Base-by-base conservation (phyloP, 1,140 invertebrate genomes). In the Rhynchophorus ferrugineus region DNA sequence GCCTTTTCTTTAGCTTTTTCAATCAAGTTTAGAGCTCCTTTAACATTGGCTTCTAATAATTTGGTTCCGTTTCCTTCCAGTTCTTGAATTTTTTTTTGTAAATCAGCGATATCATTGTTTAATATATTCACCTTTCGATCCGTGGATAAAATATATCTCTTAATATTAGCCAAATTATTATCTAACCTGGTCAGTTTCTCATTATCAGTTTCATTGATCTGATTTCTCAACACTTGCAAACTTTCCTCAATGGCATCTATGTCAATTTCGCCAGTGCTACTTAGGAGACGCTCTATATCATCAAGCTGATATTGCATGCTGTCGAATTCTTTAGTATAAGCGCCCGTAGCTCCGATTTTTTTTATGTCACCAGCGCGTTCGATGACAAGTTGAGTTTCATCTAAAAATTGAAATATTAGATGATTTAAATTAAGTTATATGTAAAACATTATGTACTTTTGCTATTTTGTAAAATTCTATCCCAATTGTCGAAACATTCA, bases 401-500 rank as follows among this genome's bases (percentile, higher is more conserved):
- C 80, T 65, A 77, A 69, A 58, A 81, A 41, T 39, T 19, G 24
- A 13, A 1, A 53, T 5, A 39, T 36, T 24, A 44, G 14, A 24
- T 13, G 18, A 44, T 44, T 45, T 18, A 14, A 42, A 18, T 9
- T 8, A 34, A 35, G 13, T 20, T 21, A 41, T 21, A 21, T 17
- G 16, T 7, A 17, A 19, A n/a, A 33, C 7, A 20, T n/a, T n/a
- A 59, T 47, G 49, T 65, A 70, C 67, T 68, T 59, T 59, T 60
- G 42, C 57, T 72, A 41, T 84, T 83, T 53, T 79, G 76, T 21
- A 99, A 78, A 56, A 95, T 88, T 34, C 78, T 57, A 73, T 99
- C 95, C 97, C 97, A 99, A 68, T 96, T 97, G 65, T 97, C 87
- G 70, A 99, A 99, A 73, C 97, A 99, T 71, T 99, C 96, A 9